These are phyloP conservation scores for Subanguina moxae DNA, from an alignment of 1,140 invertebrate species.

Conservation along the genomic window DNA sequence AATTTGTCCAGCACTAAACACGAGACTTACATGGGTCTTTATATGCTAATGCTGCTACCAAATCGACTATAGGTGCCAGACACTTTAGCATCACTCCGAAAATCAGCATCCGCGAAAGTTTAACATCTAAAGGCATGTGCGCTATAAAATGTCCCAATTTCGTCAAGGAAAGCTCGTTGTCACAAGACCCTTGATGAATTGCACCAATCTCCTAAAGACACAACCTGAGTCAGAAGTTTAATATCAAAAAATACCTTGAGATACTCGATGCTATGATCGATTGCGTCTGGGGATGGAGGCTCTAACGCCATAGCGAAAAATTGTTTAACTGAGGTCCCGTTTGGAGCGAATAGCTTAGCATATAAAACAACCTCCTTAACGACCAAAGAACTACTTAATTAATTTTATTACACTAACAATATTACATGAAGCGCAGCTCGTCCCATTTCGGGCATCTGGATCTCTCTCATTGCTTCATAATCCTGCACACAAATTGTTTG, in stretches of 20 bases:
- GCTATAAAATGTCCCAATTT: slow-evolving; percentile 79
- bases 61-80: slow-evolving; percentile 85
- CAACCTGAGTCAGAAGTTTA: too few relatives aligned
- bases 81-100: slow-evolving; percentile 86
- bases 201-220: slow-evolving; percentile 62
- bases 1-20: slow-evolving; percentile 12
- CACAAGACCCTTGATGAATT: slow-evolving; percentile 45
- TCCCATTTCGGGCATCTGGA: slow-evolving; percentile 71
- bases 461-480: slow-evolving; percentile 67
- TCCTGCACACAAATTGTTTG: slow-evolving; percentile 18
- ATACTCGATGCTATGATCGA: slow-evolving; percentile 59
- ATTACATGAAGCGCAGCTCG: slow-evolving; percentile 66
- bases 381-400: slow-evolving; percentile 65
- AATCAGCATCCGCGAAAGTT: slow-evolving; percentile 82
- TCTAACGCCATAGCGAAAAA: slow-evolving; percentile 79
- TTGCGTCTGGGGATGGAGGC: slow-evolving; percentile 73
- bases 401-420: slow-evolving; percentile 65
- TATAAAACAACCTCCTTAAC: slow-evolving; percentile 80
- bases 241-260: slow-evolving; percentile 37
- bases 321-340: slow-evolving; percentile 73
- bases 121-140: slow-evolving; percentile 83
- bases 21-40: slow-evolving; percentile 67
- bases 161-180: slow-evolving; percentile 67
- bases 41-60: slow-evolving; percentile 78
- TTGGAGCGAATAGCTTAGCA: slow-evolving; percentile 76